Evolutionary conservation across 2,888 invertebrate species (phyloP).

Genomic region (Drosophila quasianomalipes): DNA sequence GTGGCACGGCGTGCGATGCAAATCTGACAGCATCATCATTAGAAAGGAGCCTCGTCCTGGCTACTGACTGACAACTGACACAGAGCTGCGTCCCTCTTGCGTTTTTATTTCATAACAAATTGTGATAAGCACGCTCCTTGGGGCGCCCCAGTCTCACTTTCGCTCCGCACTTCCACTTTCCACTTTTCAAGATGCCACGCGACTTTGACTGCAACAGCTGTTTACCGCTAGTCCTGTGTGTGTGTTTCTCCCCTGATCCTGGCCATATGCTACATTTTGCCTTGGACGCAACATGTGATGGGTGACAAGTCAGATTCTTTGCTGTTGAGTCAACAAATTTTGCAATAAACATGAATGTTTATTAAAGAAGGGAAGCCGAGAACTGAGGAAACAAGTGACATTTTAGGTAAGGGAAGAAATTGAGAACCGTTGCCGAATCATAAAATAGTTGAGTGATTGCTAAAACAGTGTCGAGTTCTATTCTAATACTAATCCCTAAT

Average conservation of each 20-base stretch:
- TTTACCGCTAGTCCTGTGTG: constrained; percentile 37
- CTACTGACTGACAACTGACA: constrained; percentile 72
- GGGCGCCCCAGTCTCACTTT: constrained; percentile 69
- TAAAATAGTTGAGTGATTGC: constrained; percentile 1
- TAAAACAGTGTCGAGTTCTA: not conserved
- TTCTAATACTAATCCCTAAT: not conserved
- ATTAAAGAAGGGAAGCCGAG: constrained; percentile 42
- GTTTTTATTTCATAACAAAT: constrained; percentile 60
- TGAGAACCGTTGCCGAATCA: not conserved
- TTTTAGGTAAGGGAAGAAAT: not conserved
- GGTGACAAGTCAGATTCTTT: constrained; percentile 61
- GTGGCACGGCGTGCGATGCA: constrained; percentile 50
- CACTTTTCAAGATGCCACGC: constrained; percentile 42
- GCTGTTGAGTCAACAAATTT: constrained; percentile 58
- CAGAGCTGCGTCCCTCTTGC: constrained; percentile 10
- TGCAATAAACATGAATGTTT: constrained; percentile 74
- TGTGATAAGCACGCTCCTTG: constrained; percentile 76
- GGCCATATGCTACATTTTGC: constrained; percentile 44
- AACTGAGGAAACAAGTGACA: constrained; percentile 14
- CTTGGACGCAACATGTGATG: constrained; percentile 61
- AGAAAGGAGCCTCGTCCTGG: constrained; percentile 38
- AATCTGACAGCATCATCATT: constrained; percentile 80
- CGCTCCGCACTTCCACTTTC: constrained; percentile 47
- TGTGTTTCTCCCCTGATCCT: constrained; percentile 19
- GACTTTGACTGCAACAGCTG: constrained; percentile 60